Conservation (phyloP, 2,888 invertebrate genomes). For the Lingula anatina region DNA sequence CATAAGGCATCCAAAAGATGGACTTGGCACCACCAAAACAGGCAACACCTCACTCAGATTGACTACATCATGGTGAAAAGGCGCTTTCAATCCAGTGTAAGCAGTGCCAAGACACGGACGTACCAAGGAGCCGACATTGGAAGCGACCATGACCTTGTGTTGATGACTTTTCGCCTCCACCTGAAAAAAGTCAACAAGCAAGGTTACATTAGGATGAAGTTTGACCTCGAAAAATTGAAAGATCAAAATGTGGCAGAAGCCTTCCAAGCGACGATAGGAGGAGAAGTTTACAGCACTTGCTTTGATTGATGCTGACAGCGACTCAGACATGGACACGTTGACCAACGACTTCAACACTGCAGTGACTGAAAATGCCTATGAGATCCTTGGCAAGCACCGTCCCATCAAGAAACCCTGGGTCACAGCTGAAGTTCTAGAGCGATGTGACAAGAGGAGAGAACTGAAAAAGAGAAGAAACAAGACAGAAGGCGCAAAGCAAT, state of each 20-base stretch:
- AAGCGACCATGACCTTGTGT: no score
- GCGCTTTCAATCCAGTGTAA: no score
- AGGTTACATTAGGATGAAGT: background rate
- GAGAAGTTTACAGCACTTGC: conserved; percentile 1
- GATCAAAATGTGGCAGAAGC: background rate
- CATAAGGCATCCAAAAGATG: conserved; percentile 10
- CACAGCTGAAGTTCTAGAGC: background rate
- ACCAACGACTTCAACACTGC: background rate
- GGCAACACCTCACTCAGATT: conserved; percentile 10
- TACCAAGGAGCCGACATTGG: background rate
- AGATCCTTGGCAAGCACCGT: conserved; percentile 1
- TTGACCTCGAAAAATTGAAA: background rate
- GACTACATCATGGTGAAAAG: conserved; percentile 12
- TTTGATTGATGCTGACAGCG: background rate
- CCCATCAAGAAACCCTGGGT: background rate
- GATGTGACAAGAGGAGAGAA: conserved; percentile 1
- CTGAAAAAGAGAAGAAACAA: background rate
- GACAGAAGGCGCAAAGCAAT: no score
- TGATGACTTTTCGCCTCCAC: no score
- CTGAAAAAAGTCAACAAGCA: no score
- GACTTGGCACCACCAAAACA: conserved; percentile 6
- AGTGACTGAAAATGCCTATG: background rate
- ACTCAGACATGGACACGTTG: background rate
- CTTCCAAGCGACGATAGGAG: conserved; percentile 1
- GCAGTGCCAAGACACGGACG: background rate